These are phyloP conservation scores for Planiliza haematocheilus DNA, from an alignment of 2,113 vertebrate species.

Conservation along the genomic window DNA sequence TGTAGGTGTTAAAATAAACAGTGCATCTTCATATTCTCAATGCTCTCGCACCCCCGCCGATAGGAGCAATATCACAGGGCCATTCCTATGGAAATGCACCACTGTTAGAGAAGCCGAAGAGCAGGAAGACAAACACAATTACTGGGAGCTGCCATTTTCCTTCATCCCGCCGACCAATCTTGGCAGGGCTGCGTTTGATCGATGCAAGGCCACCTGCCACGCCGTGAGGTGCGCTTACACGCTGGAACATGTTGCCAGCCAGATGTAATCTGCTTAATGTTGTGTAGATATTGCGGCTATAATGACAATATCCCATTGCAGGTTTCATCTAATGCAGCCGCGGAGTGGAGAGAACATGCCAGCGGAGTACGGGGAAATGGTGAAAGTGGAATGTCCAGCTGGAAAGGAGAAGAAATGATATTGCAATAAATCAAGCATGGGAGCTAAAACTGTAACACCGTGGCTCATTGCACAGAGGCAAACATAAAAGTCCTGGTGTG, in stretches of 20 bases:
- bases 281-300: slow-evolving; percentile 78
- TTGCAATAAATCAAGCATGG: slow-evolving; percentile 63
- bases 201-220: slow-evolving; percentile 77
- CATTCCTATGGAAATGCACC: slow-evolving; percentile 47
- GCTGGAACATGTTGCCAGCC: slow-evolving; percentile 70
- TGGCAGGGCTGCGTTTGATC: slow-evolving; percentile 66
- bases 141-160: slow-evolving; percentile 49
- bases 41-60: slow-evolving; percentile 17
- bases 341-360: slow-evolving; percentile 25
- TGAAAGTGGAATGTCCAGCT: slow-evolving; percentile 27
- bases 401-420: slow-evolving; percentile 14
- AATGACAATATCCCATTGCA: slow-evolving; percentile 68
- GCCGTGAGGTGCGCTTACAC: slow-evolving; percentile 67
- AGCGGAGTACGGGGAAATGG: slow-evolving; percentile 40
- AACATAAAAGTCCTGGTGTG: slow-evolving; percentile 46
- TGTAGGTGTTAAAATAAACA: slow-evolving; percentile 35
- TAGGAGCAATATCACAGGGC: slow-evolving; percentile 23
- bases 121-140: slow-evolving; percentile 56
- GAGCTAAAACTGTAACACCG: slow-evolving; percentile 22
- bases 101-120: slow-evolving; percentile 42
- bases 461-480: slow-evolving; percentile 58
- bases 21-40: slow-evolving; percentile 30
- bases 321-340: slow-evolving; percentile 45
- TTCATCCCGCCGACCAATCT: slow-evolving; percentile 39
- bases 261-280: slow-evolving; percentile 84